These are phyloP conservation scores for Bembecia ichneumoniformis DNA, from an alignment of 2,888 invertebrate species.

Conservation along the genomic window DNA sequence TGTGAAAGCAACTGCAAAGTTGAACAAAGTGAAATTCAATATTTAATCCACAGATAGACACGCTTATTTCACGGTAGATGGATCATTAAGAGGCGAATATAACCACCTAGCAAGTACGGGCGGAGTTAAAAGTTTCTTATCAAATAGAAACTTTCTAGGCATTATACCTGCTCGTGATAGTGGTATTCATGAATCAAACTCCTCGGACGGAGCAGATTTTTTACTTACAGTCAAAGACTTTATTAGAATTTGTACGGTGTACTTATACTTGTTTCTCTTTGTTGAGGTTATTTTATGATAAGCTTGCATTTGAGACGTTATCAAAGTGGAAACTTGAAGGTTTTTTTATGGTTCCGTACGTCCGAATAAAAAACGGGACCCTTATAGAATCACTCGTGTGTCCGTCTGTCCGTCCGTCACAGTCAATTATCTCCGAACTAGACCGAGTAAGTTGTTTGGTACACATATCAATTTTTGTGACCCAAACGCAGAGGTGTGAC, in stretches of 20 bases:
- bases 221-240: constrained; percentile 10
- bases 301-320: not conserved
- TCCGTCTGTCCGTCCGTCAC: too few relatives aligned
- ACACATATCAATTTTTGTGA: too few relatives aligned
- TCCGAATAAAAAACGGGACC: too few relatives aligned
- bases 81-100: constrained; percentile 18
- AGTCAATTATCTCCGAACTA: too few relatives aligned
- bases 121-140: constrained; percentile 31
- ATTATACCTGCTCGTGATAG: constrained; percentile 26
- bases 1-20: too few relatives aligned
- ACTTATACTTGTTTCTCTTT: not conserved
- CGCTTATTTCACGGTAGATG: constrained; percentile 2
- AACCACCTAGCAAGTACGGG: constrained; percentile 12
- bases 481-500: too few relatives aligned
- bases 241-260: not conserved
- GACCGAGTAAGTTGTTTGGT: too few relatives aligned
- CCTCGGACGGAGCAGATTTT: constrained; percentile 18
- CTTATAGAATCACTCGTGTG: too few relatives aligned
- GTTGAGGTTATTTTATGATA: not conserved
- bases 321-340: not conserved
- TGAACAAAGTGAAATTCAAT: too few relatives aligned
- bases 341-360: too few relatives aligned
- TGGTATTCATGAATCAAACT: constrained; percentile 26
- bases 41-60: not conserved
- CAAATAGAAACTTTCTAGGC: constrained; percentile 33